Percentiles rank a stretch among this genome's conserved stretches.
Evolutionary conservation across 2,113 vertebrate species (phyloP).

Genomic region (Gambusia affinis): DNA sequence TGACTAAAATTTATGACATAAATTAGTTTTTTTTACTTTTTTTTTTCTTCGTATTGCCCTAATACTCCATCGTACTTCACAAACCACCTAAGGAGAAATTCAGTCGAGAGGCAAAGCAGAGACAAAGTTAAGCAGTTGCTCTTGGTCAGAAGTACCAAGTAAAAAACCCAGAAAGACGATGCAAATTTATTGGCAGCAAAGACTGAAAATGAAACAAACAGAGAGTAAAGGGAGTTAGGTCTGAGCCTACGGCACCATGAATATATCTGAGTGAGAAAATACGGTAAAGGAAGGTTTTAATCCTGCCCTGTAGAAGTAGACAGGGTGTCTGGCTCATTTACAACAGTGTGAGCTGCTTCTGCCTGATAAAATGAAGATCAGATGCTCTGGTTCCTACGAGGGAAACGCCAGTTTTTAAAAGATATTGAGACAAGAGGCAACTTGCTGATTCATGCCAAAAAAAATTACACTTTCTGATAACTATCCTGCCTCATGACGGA

Average conservation of each 20-base stretch:
- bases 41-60: too few species aligned
- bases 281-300: not conserved
- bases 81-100: too few species aligned
- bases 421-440: not conserved
- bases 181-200: not conserved
- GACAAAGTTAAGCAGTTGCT: too few species aligned
- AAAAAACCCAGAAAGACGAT: not conserved
- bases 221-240: not conserved
- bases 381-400: not conserved
- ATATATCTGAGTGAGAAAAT: not conserved
- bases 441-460: not conserved
- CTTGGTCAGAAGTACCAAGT: not conserved
- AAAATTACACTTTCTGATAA: not conserved
- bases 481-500: too few species aligned
- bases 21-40: too few species aligned
- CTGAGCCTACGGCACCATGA: too few species aligned
- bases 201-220: not conserved
- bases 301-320: not conserved
- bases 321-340: not conserved
- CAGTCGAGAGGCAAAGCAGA: too few species aligned
- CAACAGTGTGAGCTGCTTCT: not conserved
- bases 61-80: too few species aligned
- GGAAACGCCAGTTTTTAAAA: too few species aligned
- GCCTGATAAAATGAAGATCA: not conserved
- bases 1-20: too few species aligned